Conservation (phyloP, 2,797 vertebrate species). For the Sparidentex hasta region DNA sequence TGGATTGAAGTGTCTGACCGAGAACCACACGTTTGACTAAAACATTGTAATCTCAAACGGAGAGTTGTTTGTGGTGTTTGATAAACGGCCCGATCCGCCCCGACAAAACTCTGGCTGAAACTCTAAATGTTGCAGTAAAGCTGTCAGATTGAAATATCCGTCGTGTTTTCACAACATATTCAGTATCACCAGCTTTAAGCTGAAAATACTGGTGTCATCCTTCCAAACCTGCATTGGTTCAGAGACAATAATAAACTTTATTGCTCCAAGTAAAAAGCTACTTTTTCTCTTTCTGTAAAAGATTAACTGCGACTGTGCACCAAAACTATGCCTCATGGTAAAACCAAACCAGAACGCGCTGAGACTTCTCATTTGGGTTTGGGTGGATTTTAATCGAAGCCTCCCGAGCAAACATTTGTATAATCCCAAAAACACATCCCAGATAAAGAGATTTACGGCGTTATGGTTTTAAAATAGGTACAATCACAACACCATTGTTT, state of each 20-base stretch:
- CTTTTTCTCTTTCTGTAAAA: constrained; percentile 5
- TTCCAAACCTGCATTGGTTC: background rate
- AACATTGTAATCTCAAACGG: background rate
- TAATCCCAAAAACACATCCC: background rate
- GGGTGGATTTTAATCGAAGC: constrained; percentile 36
- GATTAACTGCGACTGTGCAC: constrained; percentile 24
- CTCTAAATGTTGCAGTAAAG: background rate
- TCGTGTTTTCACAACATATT: background rate
- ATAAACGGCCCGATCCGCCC: background rate
- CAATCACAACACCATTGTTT: background rate
- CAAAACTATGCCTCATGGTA: constrained; percentile 41
- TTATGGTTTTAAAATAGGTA: background rate
- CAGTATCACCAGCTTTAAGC: background rate
- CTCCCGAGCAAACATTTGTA: constrained; percentile 24
- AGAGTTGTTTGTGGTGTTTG: background rate
- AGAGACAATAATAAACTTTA: constrained; percentile 2
- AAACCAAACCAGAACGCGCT: constrained; percentile 54
- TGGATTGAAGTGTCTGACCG: background rate
- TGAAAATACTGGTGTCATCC: background rate
- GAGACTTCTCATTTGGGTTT: constrained; percentile 68
- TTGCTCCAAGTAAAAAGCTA: background rate
- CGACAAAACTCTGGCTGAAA: too few species aligned
- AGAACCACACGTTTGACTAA: background rate
- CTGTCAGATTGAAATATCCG: background rate
- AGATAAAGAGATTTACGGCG: constrained; percentile 4